Conservation (phyloP, 2,797 vertebrate genomes). For the Leontocebus nigricollis region DNA sequence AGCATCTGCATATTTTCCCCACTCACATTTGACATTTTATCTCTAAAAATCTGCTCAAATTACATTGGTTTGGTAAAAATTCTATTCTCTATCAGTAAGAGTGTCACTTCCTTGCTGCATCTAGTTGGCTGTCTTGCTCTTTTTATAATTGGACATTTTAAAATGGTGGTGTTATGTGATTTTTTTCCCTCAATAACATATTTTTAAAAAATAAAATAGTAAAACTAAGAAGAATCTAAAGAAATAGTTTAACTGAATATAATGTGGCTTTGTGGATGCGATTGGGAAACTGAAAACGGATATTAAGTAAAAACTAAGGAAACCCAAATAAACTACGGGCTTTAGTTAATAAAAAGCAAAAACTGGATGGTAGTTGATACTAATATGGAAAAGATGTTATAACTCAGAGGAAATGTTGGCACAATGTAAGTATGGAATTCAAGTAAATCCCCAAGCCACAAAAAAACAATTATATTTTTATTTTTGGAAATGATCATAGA, state of each 20-base stretch:
- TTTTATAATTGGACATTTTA: neutral
- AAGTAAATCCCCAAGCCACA: neutral
- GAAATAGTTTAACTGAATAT: neutral
- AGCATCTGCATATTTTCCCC: too few relatives aligned
- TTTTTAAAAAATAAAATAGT: neutral
- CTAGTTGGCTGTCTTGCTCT: too few relatives aligned
- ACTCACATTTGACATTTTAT: too few relatives aligned
- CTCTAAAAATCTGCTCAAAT: too few relatives aligned
- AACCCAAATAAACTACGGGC: neutral
- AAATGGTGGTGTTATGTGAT: neutral
- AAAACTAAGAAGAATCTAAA: neutral
- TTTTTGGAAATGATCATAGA: neutral
- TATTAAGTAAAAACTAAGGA: neutral
- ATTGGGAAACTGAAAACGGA: neutral
- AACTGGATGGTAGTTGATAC: constrained; percentile 36
- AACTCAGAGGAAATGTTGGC: neutral
- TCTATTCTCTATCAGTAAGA: neutral
- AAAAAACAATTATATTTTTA: neutral
- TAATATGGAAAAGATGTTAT: constrained; percentile 50
- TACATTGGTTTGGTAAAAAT: too few relatives aligned
- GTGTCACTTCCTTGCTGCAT: too few relatives aligned
- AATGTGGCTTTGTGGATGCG: neutral
- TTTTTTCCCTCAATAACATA: neutral
- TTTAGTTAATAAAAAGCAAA: neutral
- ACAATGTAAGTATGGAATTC: neutral